Conservation (phyloP, 2,113 vertebrate species). For the Acanthisitta chloris region DNA sequence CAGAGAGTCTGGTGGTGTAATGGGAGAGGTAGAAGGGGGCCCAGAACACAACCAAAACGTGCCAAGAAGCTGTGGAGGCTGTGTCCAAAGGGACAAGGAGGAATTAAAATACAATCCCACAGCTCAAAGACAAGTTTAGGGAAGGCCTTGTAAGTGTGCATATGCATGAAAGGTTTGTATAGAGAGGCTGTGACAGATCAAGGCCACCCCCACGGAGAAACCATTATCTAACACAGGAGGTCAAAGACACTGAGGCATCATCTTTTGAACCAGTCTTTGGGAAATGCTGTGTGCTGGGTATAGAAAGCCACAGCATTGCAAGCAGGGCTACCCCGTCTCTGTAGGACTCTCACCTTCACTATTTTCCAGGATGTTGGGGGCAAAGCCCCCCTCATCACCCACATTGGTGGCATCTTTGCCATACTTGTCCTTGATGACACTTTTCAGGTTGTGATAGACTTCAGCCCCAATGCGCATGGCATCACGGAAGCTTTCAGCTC, state of each 20-base stretch:
- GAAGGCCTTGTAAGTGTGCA: not conserved
- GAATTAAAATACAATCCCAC: not conserved
- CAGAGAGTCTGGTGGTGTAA: not conserved
- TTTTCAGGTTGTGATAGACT: constrained; percentile 91
- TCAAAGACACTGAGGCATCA: not conserved
- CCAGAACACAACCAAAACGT: rapidly evolving
- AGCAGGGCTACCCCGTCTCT: not conserved
- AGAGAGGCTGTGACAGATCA: not conserved
- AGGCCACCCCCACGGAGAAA: not conserved
- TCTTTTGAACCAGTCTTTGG: not conserved
- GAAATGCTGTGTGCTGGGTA: not conserved
- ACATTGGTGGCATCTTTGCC: constrained; percentile 93
- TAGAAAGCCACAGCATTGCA: not conserved
- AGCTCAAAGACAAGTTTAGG: not conserved
- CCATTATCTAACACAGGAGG: not conserved
- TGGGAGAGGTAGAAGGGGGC: not conserved
- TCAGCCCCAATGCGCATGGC: constrained; percentile 88
- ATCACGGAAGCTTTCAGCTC: constrained; percentile 89
- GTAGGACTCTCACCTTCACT: constrained; percentile 82
- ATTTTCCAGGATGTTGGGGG: constrained; percentile 93
- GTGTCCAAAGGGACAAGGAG: not conserved
- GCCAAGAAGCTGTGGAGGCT: not conserved
- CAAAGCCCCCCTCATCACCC: constrained; percentile 91
- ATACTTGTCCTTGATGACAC: constrained; percentile 90
- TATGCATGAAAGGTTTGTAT: not conserved